Percentiles rank a stretch among this genome's conserved stretches.
phyloP scores from a whole-genome alignment of 2,113 vertebrate species.

The Carollia perspicillata region DNA sequence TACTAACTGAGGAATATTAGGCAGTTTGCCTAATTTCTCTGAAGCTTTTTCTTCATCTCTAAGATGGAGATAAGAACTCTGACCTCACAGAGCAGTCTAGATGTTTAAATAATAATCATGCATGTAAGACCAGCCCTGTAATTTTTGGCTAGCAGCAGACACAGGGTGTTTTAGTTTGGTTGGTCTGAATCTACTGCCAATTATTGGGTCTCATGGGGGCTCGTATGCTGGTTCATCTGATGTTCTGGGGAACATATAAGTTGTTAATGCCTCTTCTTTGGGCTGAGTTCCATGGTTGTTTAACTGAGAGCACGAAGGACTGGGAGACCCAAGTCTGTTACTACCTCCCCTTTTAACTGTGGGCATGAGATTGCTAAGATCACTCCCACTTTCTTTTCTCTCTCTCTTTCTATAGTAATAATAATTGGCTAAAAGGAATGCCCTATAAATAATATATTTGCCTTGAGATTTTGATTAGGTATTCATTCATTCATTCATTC shows the following conservation, averaged over 20 bases:
- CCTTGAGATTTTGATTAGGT: conserved; percentile 21
- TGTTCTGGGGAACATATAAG: not conserved
- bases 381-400: not conserved
- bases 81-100: not conserved
- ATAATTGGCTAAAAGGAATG: not conserved
- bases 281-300: not conserved
- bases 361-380: not conserved
- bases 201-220: not conserved
- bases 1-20: not conserved
- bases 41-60: not conserved
- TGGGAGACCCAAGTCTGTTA: not conserved
- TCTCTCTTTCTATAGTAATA: not conserved
- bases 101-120: not conserved
- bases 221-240: not conserved
- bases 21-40: not conserved
- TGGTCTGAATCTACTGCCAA: not conserved
- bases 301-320: not conserved
- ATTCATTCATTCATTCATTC: conserved; percentile 43
- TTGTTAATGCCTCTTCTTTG: not conserved
- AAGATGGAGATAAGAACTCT: not conserved
- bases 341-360: not conserved
- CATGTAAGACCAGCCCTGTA: not conserved
- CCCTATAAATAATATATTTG: not conserved
- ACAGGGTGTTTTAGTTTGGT: not conserved
- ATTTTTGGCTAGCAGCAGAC: not conserved